Conservation (phyloP, 2,888 invertebrate species). For the Atrina japonica region DNA sequence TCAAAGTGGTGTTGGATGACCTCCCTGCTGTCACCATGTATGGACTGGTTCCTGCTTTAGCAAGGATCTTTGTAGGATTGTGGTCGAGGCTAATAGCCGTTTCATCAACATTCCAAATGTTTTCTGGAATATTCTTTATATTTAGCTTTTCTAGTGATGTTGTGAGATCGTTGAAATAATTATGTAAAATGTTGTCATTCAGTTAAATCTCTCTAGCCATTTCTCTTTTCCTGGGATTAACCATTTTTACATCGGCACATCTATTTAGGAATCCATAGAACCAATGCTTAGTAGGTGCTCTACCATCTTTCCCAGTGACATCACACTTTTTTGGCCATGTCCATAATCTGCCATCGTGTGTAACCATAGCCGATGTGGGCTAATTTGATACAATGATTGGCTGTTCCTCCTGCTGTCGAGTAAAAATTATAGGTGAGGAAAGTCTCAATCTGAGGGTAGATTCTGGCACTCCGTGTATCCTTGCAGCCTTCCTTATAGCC, state of each 20-base stretch:
- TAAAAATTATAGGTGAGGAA: slow-evolving; percentile 9
- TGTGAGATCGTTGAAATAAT: slow-evolving; percentile 30
- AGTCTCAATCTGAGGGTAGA: slow-evolving; percentile 5
- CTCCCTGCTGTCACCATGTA: slow-evolving; percentile 17
- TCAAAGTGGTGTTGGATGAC: slow-evolving; percentile 32
- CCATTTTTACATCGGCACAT: slow-evolving; percentile 39
- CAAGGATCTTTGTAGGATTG: slow-evolving; percentile 39
- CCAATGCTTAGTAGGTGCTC: slow-evolving; percentile 42
- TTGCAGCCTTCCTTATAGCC: slow-evolving; percentile 15
- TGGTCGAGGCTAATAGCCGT: slow-evolving; percentile 35
- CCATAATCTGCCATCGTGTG: slow-evolving; percentile 13
- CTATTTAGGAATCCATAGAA: slow-evolving; percentile 40
- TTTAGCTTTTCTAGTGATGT: slow-evolving; percentile 26
- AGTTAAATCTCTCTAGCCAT: slow-evolving; percentile 34
- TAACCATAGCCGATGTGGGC: slow-evolving; percentile 15
- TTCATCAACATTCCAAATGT: slow-evolving; percentile 45
- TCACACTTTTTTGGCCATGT: slow-evolving; percentile 15
- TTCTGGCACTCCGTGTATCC: slow-evolving; percentile 21
- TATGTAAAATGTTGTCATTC: slow-evolving; percentile 8
- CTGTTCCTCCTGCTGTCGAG: background rate
- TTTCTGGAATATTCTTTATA: slow-evolving; percentile 28
- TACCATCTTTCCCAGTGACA: background rate
- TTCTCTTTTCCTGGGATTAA: slow-evolving; percentile 34
- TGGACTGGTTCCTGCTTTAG: slow-evolving; percentile 35
- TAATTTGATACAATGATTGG: slow-evolving; percentile 12